Conservation (phyloP, 2,888 invertebrate genomes). For the Podotricha telesiphe region DNA sequence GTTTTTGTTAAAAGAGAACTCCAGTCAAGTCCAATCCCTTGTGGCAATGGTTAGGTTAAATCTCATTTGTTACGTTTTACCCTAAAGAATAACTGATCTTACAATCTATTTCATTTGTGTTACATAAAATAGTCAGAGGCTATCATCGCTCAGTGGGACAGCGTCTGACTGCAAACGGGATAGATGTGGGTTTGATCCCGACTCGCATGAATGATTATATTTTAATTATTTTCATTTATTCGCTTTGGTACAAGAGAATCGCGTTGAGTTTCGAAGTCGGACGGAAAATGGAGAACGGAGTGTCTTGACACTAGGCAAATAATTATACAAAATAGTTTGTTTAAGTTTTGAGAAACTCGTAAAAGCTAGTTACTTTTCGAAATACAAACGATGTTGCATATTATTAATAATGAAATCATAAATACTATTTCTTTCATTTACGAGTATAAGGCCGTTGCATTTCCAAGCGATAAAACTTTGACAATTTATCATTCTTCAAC, state of each 20-base stretch:
- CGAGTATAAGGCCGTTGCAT: conserved; percentile 32
- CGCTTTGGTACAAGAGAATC: too few relatives aligned
- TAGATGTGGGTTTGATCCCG: too few relatives aligned
- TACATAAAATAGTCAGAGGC: background rate
- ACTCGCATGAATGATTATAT: too few relatives aligned
- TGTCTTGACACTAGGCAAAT: too few relatives aligned
- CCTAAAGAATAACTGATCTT: background rate
- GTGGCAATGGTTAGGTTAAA: conserved; percentile 9
- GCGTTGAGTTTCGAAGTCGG: too few relatives aligned
- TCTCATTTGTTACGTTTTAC: conserved; percentile 16
- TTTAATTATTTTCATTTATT: too few relatives aligned
- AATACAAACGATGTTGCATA: background rate
- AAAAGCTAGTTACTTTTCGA: too few relatives aligned
- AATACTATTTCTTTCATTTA: conserved; percentile 36
- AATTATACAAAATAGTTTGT: too few relatives aligned
- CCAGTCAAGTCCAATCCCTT: conserved; percentile 9
- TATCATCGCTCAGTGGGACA: too few relatives aligned
- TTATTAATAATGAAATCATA: conserved; percentile 15
- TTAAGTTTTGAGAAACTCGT: too few relatives aligned
- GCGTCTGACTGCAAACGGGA: too few relatives aligned
- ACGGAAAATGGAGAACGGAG: too few relatives aligned
- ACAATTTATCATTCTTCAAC: conserved; percentile 42
- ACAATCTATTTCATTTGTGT: background rate
- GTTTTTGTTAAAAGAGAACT: conserved; percentile 16
- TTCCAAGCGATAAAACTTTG: conserved; percentile 39